Percentiles rank a stretch among this genome's conserved stretches.
Evolutionary conservation across 2,797 vertebrate species (phyloP).

Genomic region (Hydrolagus colliei): DNA sequence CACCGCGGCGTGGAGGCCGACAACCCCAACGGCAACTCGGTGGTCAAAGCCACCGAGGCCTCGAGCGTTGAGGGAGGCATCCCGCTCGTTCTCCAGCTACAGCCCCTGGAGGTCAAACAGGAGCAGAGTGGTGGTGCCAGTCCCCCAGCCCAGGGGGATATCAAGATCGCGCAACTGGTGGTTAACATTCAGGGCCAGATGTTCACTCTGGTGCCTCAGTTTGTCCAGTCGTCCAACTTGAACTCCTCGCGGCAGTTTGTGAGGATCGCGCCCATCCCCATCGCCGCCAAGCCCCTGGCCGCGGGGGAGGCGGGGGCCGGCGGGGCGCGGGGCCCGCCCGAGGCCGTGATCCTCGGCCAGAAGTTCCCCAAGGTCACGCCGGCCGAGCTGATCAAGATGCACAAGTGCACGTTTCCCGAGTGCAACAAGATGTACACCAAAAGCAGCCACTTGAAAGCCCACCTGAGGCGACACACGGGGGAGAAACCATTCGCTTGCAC

Average conservation of each 20-base stretch:
- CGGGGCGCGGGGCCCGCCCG: slow-evolving; percentile 50
- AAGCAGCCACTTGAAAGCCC: slow-evolving; percentile 94
- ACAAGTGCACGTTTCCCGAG: slow-evolving; percentile 88
- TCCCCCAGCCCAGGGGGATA: slow-evolving; percentile 61
- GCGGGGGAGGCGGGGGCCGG: slow-evolving; percentile 54
- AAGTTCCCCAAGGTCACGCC: slow-evolving; percentile 87
- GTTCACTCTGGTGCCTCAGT: slow-evolving; percentile 83
- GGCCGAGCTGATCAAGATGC: slow-evolving; percentile 95
- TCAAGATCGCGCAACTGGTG: slow-evolving; percentile 83
- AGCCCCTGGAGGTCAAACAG: slow-evolving; percentile 82
- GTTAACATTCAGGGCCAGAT: slow-evolving; percentile 95
- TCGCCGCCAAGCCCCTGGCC: slow-evolving; percentile 81
- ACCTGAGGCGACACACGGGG: slow-evolving; percentile 88
- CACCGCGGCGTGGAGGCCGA: slow-evolving; percentile 49
- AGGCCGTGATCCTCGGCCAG: slow-evolving; percentile 69
- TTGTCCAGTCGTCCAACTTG: slow-evolving; percentile 70
- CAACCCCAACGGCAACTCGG: slow-evolving; percentile 41
- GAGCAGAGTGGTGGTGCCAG: slow-evolving; percentile 49
- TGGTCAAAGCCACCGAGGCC: no score
- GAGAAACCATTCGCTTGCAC: slow-evolving; percentile 94
- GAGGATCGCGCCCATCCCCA: slow-evolving; percentile 86
- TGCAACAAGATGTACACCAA: slow-evolving; percentile 98
- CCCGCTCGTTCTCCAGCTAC: slow-evolving; percentile 80
- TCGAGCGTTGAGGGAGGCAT: slow-evolving; percentile 55
- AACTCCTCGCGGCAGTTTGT: slow-evolving; percentile 81